phyloP scores from a whole-genome alignment of 2,888 invertebrate genomes.

The Nebria brevicollis region DNA sequence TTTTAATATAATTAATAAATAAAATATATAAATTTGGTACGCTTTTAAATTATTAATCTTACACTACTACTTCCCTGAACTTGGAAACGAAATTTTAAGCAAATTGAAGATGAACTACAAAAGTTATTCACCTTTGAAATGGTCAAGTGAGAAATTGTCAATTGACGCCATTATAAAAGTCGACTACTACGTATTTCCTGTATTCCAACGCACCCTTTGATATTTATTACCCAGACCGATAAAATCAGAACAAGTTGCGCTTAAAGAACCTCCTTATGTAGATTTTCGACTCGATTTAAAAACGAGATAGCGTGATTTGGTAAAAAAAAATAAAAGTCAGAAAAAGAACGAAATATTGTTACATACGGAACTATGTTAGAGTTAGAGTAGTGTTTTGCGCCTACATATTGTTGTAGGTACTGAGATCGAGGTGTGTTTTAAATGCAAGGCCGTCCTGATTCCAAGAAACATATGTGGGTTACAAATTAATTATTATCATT shows the following conservation, averaged over 20 bases:
- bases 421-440: slow-evolving; percentile 6
- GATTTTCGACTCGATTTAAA: not conserved
- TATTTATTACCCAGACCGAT: slow-evolving; percentile 15
- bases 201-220: slow-evolving; percentile 13
- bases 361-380: not conserved
- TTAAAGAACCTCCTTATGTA: slow-evolving; percentile 5
- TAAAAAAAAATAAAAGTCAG: not conserved
- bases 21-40: too few species aligned
- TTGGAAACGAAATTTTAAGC: not conserved
- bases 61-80: slow-evolving; percentile 7
- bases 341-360: not conserved
- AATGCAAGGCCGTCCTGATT: slow-evolving; percentile 14
- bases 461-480: slow-evolving; percentile 5
- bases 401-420: slow-evolving; percentile 4
- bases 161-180: slow-evolving; percentile 5
- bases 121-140: slow-evolving; percentile 1
- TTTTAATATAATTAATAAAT: too few species aligned
- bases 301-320: not conserved
- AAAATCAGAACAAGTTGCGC: slow-evolving; percentile 12
- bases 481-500: not conserved
- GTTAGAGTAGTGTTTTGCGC: slow-evolving; percentile 9
- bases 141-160: not conserved
- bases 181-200: not conserved
- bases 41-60: not conserved
- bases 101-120: not conserved